phyloP scores from a whole-genome alignment of 30 jellyfish, hydroid and myxozoan species.

The Chrysaora quinquecirrha region DNA sequence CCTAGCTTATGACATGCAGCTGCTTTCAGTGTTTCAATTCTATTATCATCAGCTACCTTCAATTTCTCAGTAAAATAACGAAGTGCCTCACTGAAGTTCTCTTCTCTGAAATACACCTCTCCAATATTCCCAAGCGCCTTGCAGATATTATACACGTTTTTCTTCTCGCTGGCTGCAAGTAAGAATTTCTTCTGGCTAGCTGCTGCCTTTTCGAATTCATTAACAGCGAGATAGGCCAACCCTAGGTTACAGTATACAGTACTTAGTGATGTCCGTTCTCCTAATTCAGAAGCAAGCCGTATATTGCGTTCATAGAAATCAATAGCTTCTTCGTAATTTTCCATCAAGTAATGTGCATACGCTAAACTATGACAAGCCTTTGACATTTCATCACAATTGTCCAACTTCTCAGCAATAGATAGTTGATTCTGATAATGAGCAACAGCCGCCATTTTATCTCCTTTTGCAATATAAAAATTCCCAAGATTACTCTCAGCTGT shows the following conservation, averaged over 20 bases:
- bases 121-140: slow-evolving; percentile 97
- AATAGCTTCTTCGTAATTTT: slow-evolving; percentile 71
- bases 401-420: slow-evolving; percentile 74
- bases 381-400: slow-evolving; percentile 66
- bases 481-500: slow-evolving; percentile 95
- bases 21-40: slow-evolving; percentile 53
- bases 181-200: slow-evolving; percentile 83
- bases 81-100: slow-evolving; percentile 69
- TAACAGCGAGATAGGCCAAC: slow-evolving; percentile 80
- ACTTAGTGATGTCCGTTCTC: slow-evolving; percentile 56
- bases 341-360: slow-evolving; percentile 58
- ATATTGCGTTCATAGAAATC: slow-evolving; percentile 80
- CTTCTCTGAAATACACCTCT: slow-evolving; percentile 68
- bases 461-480: slow-evolving; percentile 73
- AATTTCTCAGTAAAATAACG: slow-evolving; percentile 71
- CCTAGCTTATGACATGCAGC: slow-evolving; percentile 81
- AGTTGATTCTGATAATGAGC: slow-evolving; percentile 73
- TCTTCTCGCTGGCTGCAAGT: slow-evolving; percentile 85
- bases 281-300: slow-evolving; percentile 67
- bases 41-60: slow-evolving; percentile 73
- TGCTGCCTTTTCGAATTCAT: slow-evolving; percentile 82
- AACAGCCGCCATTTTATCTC: slow-evolving; percentile 54
- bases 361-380: slow-evolving; percentile 94
- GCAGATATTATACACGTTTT: slow-evolving; percentile 73
- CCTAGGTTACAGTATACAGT: slow-evolving; percentile 90